These are phyloP conservation scores for Mustela lutreola DNA, from an alignment of 2,113 vertebrate species.

Conservation along the genomic window DNA sequence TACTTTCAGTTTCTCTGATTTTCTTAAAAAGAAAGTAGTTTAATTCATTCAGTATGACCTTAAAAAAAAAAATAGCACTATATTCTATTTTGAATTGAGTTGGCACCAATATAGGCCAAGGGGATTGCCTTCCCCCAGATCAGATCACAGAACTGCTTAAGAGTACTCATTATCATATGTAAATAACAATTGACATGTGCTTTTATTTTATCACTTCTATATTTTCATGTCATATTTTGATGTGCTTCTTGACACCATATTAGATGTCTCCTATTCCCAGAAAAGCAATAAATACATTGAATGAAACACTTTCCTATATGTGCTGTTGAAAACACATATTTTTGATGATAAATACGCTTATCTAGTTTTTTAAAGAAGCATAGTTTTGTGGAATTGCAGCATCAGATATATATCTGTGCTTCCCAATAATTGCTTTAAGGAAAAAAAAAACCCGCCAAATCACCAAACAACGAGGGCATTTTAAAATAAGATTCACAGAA, in stretches of 20 bases:
- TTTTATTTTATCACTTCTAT: constrained; percentile 3
- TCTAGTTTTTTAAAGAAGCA: constrained; percentile 36
- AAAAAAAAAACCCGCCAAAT: neutral
- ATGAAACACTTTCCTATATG: neutral
- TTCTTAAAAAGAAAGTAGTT: constrained; percentile 51
- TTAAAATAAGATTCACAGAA: constrained; percentile 42
- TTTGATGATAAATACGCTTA: constrained; percentile 41
- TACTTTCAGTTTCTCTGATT: constrained; percentile 28
- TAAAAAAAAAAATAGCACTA: neutral
- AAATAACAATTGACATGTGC: neutral
- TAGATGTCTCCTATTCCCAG: constrained; percentile 34
- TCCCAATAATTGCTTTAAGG: constrained; percentile 37
- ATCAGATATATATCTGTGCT: neutral
- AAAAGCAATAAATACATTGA: constrained; percentile 31
- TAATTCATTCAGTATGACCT: constrained; percentile 23
- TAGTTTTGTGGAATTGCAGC: constrained; percentile 30
- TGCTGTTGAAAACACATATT: neutral
- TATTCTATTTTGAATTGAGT: constrained; percentile 33
- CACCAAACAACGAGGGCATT: neutral
- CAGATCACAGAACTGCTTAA: neutral
- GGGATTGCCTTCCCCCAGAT: neutral
- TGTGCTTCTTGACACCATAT: neutral
- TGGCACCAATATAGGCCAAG: neutral
- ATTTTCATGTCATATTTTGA: constrained; percentile 32
- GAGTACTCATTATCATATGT: neutral